A percentile compares a stretch with the other conserved stretches of the same genome.
phyloP scores from a whole-genome alignment of 2,888 invertebrate genomes.

The Platycheirus albimanus region DNA sequence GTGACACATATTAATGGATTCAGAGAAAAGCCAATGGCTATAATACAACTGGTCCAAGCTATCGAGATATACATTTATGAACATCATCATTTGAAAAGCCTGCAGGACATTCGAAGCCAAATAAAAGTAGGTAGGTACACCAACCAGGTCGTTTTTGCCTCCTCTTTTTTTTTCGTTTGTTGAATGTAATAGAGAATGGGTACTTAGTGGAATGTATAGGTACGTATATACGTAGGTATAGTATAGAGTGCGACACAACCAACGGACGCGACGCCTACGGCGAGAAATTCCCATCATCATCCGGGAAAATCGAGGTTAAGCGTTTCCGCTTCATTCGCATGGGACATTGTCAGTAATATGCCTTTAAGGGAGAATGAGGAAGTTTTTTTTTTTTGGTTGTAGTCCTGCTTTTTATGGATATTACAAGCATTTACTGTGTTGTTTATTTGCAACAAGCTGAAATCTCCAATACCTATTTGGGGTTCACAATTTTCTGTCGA shows the following conservation, averaged over 20 bases:
- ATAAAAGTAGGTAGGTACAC: not conserved
- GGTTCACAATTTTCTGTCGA: not conserved
- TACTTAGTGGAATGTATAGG: too few species aligned
- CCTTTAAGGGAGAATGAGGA: conserved; percentile 9
- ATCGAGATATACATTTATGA: conserved; percentile 24
- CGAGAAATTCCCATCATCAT: conserved; percentile 11
- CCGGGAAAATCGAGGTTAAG: conserved; percentile 24
- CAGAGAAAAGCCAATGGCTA: conserved; percentile 30
- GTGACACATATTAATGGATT: conserved; percentile 62
- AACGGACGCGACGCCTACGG: not conserved
- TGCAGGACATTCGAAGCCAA: conserved; percentile 26
- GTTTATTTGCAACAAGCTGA: conserved; percentile 28
- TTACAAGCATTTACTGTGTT: conserved; percentile 6
- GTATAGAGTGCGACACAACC: not conserved
- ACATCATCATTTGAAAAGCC: conserved; percentile 33
- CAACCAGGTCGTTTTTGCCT: not conserved
- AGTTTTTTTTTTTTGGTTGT: not conserved
- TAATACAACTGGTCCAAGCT: not conserved
- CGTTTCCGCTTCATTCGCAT: conserved; percentile 29
- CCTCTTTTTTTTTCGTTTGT: conserved; percentile 1
- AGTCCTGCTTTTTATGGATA: conserved; percentile 2
- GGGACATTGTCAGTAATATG: conserved; percentile 30
- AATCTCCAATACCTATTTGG: not conserved
- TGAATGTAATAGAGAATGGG: conserved; percentile 15
- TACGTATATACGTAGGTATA: too few species aligned